These are phyloP conservation scores for Philotrypesis tridentata DNA, from an alignment of 1,140 invertebrate genomes.

Conservation along the genomic window DNA sequence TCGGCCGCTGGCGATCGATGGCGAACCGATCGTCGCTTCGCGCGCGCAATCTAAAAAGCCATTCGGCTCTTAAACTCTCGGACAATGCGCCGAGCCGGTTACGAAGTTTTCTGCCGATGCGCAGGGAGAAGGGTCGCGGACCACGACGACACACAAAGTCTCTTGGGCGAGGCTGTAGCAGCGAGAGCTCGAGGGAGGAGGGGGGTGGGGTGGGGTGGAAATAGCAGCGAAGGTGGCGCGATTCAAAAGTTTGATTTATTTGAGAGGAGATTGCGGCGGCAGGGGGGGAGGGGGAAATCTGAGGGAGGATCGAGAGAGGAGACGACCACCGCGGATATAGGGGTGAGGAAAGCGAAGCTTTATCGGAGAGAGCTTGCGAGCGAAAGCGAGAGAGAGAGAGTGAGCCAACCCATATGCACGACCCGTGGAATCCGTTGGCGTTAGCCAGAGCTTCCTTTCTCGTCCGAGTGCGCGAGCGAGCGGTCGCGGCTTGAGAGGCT, in stretches of 20 bases:
- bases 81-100: slow-evolving; percentile 68
- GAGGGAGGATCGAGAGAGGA: slow-evolving; percentile 46
- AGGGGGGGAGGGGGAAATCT: slow-evolving; percentile 58
- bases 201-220: background rate
- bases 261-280: slow-evolving; percentile 70
- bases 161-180: background rate
- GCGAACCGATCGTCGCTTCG: slow-evolving; percentile 66
- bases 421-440: slow-evolving; percentile 46
- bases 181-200: background rate
- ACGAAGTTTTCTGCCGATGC: slow-evolving; percentile 63
- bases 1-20: slow-evolving; percentile 56
- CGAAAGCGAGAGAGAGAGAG: no score
- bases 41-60: slow-evolving; percentile 62
- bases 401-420: slow-evolving; percentile 51
- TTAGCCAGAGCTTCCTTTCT: slow-evolving; percentile 24
- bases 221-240: slow-evolving; percentile 46
- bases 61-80: slow-evolving; percentile 73
- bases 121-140: slow-evolving; percentile 1
- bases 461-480: background rate
- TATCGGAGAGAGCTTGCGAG: slow-evolving; percentile 47
- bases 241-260: slow-evolving; percentile 75
- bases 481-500: slow-evolving; percentile 40
- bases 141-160: background rate
- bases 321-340: slow-evolving; percentile 50
- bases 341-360: slow-evolving; percentile 28